Base-by-base conservation (phyloP, 2,888 invertebrate species). In the Thymelicus acteon region DNA sequence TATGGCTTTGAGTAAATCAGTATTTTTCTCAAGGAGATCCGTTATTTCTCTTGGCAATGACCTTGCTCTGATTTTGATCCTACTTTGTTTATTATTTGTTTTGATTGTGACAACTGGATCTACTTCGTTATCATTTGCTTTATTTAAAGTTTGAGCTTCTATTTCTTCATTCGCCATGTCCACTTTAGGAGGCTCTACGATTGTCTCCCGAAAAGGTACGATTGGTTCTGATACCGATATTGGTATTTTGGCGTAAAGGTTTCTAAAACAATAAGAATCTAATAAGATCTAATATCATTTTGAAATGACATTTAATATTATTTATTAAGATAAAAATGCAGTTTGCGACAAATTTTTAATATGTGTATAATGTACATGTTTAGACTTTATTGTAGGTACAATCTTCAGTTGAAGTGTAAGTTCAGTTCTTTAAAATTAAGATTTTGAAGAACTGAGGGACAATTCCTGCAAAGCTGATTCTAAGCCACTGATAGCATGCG, bases 181-280 rank as follows among this genome's bases (percentile, higher is more conserved):
- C 4, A 96, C 89, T 81, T 95, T 97, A 0, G 97, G 97, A 19
- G 96, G 96, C 15, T 95, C 95, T 0, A 98, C 95, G 67, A 99
- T 95, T 0, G 99, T 99, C 91, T 99, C 99, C 77, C 98, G 95
- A 82, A 99, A 98, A 7, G 99, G 97, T 0, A 99, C 99, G 79
- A 99, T 99, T 0, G 99, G 99, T 81, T 97, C 96, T 0, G 99
- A 99, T 0, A 98, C 98, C 75, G 96, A 96, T n/a, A 99, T 94
- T 64, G 97, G 96, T 72, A 98, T 95, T 85, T 97, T 97, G 0
- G 97, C 98, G 90, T 98, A 98, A 76, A 96, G 95, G 72, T 93
- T 94, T 78, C 94, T 94, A 81, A 60, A 85, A 86, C 74, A 73
- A 37, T 61, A 61, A 39, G 10, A 40, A 57, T 57, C 31, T 57